phyloP scores from a whole-genome alignment of 2,888 invertebrate genomes.

The Allygus modestus region DNA sequence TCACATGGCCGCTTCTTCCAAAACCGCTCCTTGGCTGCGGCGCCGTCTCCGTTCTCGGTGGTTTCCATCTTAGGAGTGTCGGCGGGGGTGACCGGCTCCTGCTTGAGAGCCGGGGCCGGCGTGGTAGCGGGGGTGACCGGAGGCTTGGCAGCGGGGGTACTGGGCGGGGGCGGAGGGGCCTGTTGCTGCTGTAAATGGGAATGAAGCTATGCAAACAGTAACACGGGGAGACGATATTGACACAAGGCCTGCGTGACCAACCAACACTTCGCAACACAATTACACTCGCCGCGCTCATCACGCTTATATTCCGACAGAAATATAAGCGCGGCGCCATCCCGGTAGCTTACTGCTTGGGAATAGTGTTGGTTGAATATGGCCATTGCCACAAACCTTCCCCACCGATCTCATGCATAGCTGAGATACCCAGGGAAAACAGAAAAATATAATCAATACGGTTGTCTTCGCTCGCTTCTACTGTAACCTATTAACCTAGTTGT shows the following conservation, averaged over 20 bases:
- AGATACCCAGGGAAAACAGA: conserved; percentile 60
- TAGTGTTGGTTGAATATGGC: conserved; percentile 60
- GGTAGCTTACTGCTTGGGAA: conserved; percentile 48
- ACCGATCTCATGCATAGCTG: conserved; percentile 64
- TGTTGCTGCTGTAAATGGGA: conserved; percentile 50
- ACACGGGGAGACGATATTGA: conserved; percentile 61
- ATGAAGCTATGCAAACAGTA: conserved; percentile 61
- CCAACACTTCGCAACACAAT: conserved; percentile 61
- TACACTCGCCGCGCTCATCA: conserved; percentile 27
- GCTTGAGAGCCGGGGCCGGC: not conserved
- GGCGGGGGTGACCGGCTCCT: conserved; percentile 31
- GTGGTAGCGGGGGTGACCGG: not conserved
- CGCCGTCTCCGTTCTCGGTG: conserved; percentile 39
- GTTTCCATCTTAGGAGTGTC: conserved; percentile 10
- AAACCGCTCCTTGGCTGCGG: not conserved
- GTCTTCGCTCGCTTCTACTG: not conserved
- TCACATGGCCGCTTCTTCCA: conserved; percentile 21
- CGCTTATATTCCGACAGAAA: conserved; percentile 54
- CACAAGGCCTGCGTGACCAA: conserved; percentile 51
- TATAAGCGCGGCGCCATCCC: conserved; percentile 35
- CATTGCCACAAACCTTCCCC: conserved; percentile 62
- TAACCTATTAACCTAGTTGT: not conserved
- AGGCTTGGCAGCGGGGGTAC: conserved; percentile 6
- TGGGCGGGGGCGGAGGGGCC: conserved; percentile 8
- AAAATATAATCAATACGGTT: conserved; percentile 23